phyloP scores from a whole-genome alignment of 37 sponge, comb jelly and placozoan genomes.

The Beroe forskalii region DNA sequence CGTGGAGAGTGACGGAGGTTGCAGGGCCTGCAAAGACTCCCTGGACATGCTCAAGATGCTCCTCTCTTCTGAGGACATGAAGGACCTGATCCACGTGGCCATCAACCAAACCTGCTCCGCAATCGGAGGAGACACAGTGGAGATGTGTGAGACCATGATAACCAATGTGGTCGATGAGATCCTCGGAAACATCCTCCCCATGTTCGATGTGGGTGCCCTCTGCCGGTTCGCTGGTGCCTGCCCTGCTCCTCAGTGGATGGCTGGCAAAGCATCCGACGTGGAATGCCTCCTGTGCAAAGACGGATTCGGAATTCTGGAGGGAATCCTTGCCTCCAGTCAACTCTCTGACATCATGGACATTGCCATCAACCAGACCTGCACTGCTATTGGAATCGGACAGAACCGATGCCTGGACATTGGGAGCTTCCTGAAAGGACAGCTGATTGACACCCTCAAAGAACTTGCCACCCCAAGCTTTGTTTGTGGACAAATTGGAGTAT shows the following conservation, averaged over 20 bases:
- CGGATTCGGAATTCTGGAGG: not conserved
- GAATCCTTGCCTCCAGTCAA: not conserved
- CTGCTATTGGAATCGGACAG: not conserved
- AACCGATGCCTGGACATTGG: not conserved
- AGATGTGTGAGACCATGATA: not conserved
- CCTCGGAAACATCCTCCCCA: constrained; percentile 40
- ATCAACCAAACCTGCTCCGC: constrained; percentile 44
- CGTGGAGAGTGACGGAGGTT: not conserved
- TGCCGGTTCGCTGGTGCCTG: constrained; percentile 11
- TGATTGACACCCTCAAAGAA: constrained; percentile 1
- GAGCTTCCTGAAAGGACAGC: not conserved
- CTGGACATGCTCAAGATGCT: constrained; percentile 58
- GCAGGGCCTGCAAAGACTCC: constrained; percentile 17
- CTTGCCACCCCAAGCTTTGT: not conserved
- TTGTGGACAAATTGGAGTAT: not conserved
- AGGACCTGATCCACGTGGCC: constrained; percentile 1
- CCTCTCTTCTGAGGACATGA: constrained; percentile 3
- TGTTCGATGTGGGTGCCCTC: constrained; percentile 27
- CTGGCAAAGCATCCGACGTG: not conserved
- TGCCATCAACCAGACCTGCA: constrained; percentile 32
- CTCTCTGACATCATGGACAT: constrained; percentile 14
- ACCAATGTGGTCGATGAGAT: constrained; percentile 6
- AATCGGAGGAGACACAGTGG: not conserved
- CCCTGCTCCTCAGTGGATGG: not conserved
- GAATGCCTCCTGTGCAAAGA: constrained; percentile 3